These are phyloP conservation scores for Phengaris alcon DNA, from an alignment of 2,888 invertebrate species.

Conservation along the genomic window DNA sequence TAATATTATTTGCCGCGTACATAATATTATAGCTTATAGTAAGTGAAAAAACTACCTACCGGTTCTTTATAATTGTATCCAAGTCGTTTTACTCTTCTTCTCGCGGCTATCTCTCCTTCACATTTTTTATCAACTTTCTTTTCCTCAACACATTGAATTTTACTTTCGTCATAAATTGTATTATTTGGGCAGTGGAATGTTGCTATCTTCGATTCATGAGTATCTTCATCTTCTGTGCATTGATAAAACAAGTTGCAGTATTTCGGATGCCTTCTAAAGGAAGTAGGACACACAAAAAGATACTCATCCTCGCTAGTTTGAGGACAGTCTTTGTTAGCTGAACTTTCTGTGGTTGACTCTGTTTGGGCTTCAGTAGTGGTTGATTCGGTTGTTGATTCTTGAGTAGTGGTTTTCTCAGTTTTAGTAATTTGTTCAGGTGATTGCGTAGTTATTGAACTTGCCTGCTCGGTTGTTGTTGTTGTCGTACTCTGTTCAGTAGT, in stretches of 20 bases:
- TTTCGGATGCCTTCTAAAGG: conserved; percentile 89
- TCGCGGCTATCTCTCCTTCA: conserved; percentile 75
- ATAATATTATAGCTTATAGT: background rate
- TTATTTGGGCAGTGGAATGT: conserved; percentile 87
- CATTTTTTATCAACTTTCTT: conserved; percentile 79
- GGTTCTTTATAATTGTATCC: conserved; percentile 75
- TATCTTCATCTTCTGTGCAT: conserved; percentile 83
- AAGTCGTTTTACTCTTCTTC: conserved; percentile 76
- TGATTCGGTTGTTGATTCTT: conserved; percentile 43
- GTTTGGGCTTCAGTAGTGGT: conserved; percentile 41
- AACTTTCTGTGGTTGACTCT: conserved; percentile 45
- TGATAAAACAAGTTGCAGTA: conserved; percentile 92
- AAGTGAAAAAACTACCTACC: conserved; percentile 54
- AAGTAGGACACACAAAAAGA: conserved; percentile 87
- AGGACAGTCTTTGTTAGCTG: conserved; percentile 65
- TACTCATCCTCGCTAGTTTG: conserved; percentile 84
- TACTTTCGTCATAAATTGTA: conserved; percentile 86
- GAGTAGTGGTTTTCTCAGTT: conserved; percentile 42
- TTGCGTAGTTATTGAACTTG: conserved; percentile 40
- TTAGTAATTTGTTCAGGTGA: conserved; percentile 38
- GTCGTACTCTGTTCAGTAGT: conserved; percentile 42
- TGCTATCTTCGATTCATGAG: conserved; percentile 85
- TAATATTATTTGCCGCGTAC: background rate
- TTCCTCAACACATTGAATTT: conserved; percentile 85
- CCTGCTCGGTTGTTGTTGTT: conserved; percentile 41